phyloP scores from a whole-genome alignment of 2,888 invertebrate species.

The Eupithecia tripunctaria region DNA sequence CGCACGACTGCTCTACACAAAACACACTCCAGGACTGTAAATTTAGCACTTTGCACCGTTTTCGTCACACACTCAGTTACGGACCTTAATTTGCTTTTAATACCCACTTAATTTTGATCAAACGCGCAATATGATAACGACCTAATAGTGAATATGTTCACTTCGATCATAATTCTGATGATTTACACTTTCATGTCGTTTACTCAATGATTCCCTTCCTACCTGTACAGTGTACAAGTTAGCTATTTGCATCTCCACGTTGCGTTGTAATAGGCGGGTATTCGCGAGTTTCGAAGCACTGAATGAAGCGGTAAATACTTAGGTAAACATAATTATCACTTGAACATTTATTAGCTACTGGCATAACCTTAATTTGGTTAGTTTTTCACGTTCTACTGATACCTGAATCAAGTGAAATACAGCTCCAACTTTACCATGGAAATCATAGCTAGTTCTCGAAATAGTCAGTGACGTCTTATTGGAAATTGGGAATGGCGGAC shows the following conservation, averaged over 20 bases:
- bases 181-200: neutral
- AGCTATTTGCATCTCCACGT: neutral
- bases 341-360: neutral
- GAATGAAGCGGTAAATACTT: neutral
- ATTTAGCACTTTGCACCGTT: neutral
- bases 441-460: slow-evolving; percentile 11
- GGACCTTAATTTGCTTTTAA: neutral
- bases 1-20: neutral
- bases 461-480: slow-evolving; percentile 12
- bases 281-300: neutral
- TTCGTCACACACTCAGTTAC: neutral
- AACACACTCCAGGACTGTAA: neutral
- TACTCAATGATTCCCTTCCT: neutral
- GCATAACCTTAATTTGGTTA: neutral
- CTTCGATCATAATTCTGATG: neutral
- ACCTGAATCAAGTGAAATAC: neutral
- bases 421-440: neutral
- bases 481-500: slow-evolving; percentile 56
- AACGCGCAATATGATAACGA: neutral
- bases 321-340: neutral
- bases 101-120: neutral
- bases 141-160: neutral
- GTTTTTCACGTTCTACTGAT: neutral
- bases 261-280: neutral
- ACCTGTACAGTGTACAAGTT: too few relatives aligned